Conservation (phyloP, 2,113 vertebrate species). For the Pseudolaguvia tuberculata region DNA sequence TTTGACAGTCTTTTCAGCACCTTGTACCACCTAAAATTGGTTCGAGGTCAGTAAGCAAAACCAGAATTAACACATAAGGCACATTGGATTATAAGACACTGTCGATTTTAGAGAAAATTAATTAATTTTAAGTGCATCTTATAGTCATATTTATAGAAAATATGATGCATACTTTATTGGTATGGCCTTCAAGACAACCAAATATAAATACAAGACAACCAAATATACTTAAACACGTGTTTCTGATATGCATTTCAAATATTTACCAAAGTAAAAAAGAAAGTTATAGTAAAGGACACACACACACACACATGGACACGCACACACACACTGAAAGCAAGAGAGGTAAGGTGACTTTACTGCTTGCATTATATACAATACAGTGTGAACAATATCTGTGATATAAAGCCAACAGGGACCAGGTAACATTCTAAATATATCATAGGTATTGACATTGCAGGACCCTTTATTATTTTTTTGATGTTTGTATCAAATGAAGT, state of each 20-base stretch:
- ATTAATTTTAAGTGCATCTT: no score
- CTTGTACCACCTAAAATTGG: no score
- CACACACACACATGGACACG: slow-evolving; percentile 1
- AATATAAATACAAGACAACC: no score
- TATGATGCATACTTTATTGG: no score
- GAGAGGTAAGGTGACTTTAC: slow-evolving; percentile 1
- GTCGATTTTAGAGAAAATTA: no score
- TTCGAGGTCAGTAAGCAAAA: no score
- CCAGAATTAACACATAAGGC: no score
- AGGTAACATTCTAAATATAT: slow-evolving; percentile 19
- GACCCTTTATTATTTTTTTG: not conserved
- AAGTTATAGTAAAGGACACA: not conserved
- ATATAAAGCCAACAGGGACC: not conserved
- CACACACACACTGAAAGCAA: not conserved
- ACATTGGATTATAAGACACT: no score
- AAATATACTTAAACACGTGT: not conserved
- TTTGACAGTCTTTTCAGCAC: no score
- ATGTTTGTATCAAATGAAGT: not conserved
- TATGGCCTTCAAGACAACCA: no score
- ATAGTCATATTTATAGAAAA: no score
- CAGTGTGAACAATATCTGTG: slow-evolving; percentile 10
- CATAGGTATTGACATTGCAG: slow-evolving; percentile 13
- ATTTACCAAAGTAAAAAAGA: not conserved
- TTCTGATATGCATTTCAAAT: not conserved
- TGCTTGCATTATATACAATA: slow-evolving; percentile 24